These are phyloP conservation scores for Tenthredo livida DNA, from an alignment of 2,888 invertebrate species.

Conservation along the genomic window DNA sequence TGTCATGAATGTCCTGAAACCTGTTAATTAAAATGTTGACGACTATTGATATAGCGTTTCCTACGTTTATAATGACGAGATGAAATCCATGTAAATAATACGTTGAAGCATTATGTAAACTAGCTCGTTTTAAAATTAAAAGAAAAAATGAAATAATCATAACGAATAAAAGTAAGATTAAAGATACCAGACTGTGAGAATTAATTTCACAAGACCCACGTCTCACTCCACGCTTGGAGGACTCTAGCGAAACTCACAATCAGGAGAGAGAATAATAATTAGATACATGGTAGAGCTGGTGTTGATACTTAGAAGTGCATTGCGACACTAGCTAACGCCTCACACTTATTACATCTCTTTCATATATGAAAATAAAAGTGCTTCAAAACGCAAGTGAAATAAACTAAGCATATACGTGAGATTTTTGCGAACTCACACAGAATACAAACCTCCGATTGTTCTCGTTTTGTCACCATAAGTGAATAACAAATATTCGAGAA, in stretches of 20 bases:
- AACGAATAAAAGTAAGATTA: slow-evolving; percentile 38
- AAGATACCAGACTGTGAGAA: slow-evolving; percentile 70
- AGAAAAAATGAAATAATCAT: not conserved
- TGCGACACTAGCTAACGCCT: slow-evolving; percentile 31
- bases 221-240: slow-evolving; percentile 9
- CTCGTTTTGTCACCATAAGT: slow-evolving; percentile 2
- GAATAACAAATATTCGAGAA: not conserved
- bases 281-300: not conserved
- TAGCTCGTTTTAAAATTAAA: slow-evolving; percentile 23
- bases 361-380: not conserved
- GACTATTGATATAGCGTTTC: slow-evolving; percentile 1
- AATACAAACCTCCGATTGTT: slow-evolving; percentile 23
- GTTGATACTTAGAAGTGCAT: slow-evolving; percentile 28
- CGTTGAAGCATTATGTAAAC: slow-evolving; percentile 26
- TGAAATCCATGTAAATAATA: slow-evolving; percentile 39
- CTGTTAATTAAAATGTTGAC: not conserved
- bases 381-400: slow-evolving; percentile 19
- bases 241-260: slow-evolving; percentile 30
- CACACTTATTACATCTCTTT: not conserved
- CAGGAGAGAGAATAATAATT: slow-evolving; percentile 43
- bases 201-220: slow-evolving; percentile 72
- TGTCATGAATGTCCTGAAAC: not conserved
- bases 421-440: not conserved
- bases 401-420: slow-evolving; percentile 23
- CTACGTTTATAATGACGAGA: not conserved